Evolutionary conservation across 2,888 invertebrate genomes (phyloP).

Genomic region (Aleiodes leptofemur): DNA sequence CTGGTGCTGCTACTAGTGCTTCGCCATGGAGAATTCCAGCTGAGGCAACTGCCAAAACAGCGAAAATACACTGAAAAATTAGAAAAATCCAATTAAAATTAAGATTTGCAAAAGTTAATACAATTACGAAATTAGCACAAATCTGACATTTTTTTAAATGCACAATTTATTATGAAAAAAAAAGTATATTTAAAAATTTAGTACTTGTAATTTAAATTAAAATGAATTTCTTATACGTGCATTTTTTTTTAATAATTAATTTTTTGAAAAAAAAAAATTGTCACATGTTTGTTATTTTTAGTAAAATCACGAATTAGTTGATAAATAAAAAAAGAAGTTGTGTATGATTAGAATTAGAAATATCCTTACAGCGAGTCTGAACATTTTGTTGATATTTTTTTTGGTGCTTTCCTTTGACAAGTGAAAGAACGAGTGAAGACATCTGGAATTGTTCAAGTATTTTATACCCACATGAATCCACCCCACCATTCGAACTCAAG

Average conservation of each 20-base stretch:
- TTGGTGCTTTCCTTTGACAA: constrained; percentile 57
- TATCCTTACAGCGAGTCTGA: constrained; percentile 68
- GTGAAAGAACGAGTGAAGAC: constrained; percentile 64
- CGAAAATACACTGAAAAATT: constrained; percentile 68
- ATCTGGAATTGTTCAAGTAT: constrained; percentile 44
- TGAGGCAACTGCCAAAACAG: constrained; percentile 72
- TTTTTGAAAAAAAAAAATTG: too few species aligned
- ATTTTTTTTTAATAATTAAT: too few species aligned
- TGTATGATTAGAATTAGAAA: background rate
- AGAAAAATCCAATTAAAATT: background rate
- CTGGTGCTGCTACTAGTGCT: constrained; percentile 61
- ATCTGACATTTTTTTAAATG: background rate
- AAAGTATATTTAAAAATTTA: too few species aligned
- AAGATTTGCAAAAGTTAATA: background rate
- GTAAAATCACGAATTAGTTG: too few species aligned
- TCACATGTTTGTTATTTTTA: too few species aligned
- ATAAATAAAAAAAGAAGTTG: background rate
- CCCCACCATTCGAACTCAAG: constrained; percentile 51
- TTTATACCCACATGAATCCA: constrained; percentile 62
- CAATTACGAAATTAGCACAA: too few species aligned
- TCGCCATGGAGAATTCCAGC: constrained; percentile 69
- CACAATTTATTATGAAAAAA: background rate
- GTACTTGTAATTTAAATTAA: too few species aligned
- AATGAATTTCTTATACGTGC: too few species aligned
- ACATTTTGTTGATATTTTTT: constrained; percentile 60